Evolutionary conservation across 2,888 invertebrate species (phyloP).

Genomic region (Clepsis dumicolana): DNA sequence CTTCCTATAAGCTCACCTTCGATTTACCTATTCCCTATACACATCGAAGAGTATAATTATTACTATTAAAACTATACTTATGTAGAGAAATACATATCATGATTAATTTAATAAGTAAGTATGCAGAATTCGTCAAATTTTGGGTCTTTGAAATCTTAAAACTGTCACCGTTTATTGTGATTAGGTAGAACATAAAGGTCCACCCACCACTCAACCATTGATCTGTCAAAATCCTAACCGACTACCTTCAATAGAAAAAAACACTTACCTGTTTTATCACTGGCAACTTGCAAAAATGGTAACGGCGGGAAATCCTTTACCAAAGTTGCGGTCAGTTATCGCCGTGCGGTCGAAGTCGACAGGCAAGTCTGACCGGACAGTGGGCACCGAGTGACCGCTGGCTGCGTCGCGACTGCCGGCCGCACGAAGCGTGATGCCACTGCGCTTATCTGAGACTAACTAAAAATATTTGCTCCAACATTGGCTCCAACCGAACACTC

Average conservation of each 20-base stretch:
- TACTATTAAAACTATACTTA: no score
- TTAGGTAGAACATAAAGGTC: neutral
- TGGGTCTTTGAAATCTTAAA: neutral
- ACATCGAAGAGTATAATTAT: no score
- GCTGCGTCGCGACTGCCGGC: slow-evolving; percentile 34
- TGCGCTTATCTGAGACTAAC: slow-evolving; percentile 33
- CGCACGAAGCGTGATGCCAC: slow-evolving; percentile 25
- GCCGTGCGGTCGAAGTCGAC: slow-evolving; percentile 14
- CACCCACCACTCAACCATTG: neutral
- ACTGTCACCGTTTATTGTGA: neutral
- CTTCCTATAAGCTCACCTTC: neutral
- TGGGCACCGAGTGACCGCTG: slow-evolving; percentile 36
- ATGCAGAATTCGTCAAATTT: slow-evolving; percentile 16
- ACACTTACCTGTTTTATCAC: slow-evolving; percentile 31
- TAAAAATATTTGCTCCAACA: slow-evolving; percentile 17
- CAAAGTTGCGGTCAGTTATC: slow-evolving; percentile 1
- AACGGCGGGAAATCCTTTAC: slow-evolving; percentile 13
- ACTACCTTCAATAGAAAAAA: slow-evolving; percentile 25
- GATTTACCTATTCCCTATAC: neutral
- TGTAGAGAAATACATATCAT: no score
- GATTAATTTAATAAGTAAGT: slow-evolving; percentile 4
- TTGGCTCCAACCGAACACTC: slow-evolving; percentile 20
- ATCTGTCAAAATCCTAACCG: slow-evolving; percentile 11
- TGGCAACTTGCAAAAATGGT: slow-evolving; percentile 14
- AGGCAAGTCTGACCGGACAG: slow-evolving; percentile 23